Base-by-base conservation (phyloP, 2,113 vertebrate species). In the Muscicapa adusta region DNA sequence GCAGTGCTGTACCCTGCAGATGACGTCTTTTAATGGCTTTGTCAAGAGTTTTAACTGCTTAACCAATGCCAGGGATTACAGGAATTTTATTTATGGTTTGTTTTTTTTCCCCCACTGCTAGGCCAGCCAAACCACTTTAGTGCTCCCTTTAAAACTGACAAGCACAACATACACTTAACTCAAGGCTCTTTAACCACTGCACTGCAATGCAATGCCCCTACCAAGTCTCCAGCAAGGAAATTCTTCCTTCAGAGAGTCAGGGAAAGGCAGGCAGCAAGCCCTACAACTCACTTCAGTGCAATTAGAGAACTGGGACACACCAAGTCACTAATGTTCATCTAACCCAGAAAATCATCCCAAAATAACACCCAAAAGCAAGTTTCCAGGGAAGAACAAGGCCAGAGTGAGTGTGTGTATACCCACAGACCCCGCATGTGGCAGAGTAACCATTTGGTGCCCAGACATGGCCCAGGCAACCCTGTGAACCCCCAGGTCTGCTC, bases 331-430 rank as follows among this genome's bases (percentile, higher is more conserved):
- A 78, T 1, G 10, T 34, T 82, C 66, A 88, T 42, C 31, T 68
- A 93, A 85, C 70, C 61, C 58, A 89, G 66, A 93, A 89, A 95
- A 66, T 7, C 3, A 5, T 63, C 70, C 81, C 54, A 75, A 78
- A 96, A 78, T 63, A 89, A 61, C 50, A 87, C 67, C 42, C 47
- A 62, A 77, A 94, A 57, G 28, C 45, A 77, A 92, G 31, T 18
- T 88, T 48, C 61, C 28, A 51, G 33, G 33, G 40, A 87, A 82
- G 74, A 87, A 88, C 19, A n/a, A 81, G 60, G 68, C 34, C 70
- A 71, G 43, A 80, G 43, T 0, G 0, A 63, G n/a, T 25, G 28
- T 28, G 28, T 28, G 5, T 16, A 10, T 2, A 58, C 17, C 20
- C 33, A 68, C 10, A 29, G 6, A 33, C 14, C 2, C 2, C 42